Base-by-base conservation (phyloP, 2,113 vertebrate genomes). In the Archilochus colubris region DNA sequence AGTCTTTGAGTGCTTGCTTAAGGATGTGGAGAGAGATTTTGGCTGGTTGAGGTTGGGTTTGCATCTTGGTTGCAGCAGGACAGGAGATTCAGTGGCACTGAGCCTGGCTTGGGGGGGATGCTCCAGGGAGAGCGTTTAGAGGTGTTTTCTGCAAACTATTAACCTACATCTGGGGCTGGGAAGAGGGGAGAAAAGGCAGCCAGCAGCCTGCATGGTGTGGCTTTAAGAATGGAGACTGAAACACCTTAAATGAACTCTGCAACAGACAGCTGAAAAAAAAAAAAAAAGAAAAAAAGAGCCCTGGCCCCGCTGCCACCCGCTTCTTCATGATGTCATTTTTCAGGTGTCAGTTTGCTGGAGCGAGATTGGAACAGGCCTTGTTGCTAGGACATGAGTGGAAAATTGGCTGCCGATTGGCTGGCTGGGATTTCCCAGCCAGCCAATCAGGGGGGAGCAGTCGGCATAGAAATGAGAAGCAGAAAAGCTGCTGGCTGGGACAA, bases 351-450 rank as follows among this genome's bases (percentile, higher is more conserved):
- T 98, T 98, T 98, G 97, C 97, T 88, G 94, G 97, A 98, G 97
- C 97, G 93, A 95, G 97, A 86, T 96, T 97, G 97, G 96, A 98
- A 97, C 96, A 95, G 96, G 88, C 98, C 98, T 98, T 99, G 99
- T 99, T 99, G 99, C 99, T 99, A 99, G 98, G 99, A 98, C 98
- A 97, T 98, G 97, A 98, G 98, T 96, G 97, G 98, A 94, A 97
- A 98, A 96, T 91, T 53, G 54, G 88, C 86, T 75, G 96, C 96
- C 86, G 89, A 99, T 99, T 99, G 99, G 99, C 93, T 95, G 57
- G 61, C 6, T 50, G 83, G 88, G 97, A 91, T 97, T 96, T 94
- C 97, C 85, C 77, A 38, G 94, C 87, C 94, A 88, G 96, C 99
- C 99, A 99, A 99, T 98, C 63, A 85, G 85, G 72, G 46, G 77